Conservation (phyloP, 37 sponge, comb jelly and placozoan species). For the Aplysina aerophoba region DNA sequence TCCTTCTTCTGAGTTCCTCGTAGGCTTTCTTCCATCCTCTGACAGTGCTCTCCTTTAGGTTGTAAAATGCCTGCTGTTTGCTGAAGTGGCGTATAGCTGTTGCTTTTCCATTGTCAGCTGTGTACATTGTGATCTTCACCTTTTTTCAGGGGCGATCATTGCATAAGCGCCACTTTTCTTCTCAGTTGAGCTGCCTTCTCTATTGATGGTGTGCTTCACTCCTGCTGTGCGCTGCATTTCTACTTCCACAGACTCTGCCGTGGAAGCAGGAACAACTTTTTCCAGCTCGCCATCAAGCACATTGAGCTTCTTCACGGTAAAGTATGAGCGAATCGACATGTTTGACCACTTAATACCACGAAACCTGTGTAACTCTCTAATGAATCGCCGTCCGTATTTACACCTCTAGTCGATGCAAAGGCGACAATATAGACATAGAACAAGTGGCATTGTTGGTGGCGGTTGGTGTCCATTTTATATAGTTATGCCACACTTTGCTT, state of each 20-base stretch:
- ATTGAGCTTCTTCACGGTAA: not conserved
- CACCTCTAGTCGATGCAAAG: too few species aligned
- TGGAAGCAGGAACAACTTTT: slow-evolving; percentile 6
- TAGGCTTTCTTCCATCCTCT: slow-evolving; percentile 10
- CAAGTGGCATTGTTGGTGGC: too few species aligned
- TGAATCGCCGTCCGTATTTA: too few species aligned
- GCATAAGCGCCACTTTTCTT: slow-evolving; percentile 6
- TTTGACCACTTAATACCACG: too few species aligned
- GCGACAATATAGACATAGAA: too few species aligned
- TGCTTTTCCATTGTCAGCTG: not conserved
- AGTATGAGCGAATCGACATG: not conserved
- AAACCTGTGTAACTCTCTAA: too few species aligned
- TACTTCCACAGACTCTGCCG: not conserved
- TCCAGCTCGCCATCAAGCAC: not conserved
- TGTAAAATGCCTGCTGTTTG: not conserved
- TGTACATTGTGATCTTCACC: slow-evolving; percentile 5
- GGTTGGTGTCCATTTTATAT: too few species aligned
- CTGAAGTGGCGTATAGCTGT: not conserved
- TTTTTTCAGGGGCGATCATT: not conserved
- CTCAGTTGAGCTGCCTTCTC: too few species aligned
- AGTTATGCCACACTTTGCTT: too few species aligned
- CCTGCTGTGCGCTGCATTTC: not conserved
- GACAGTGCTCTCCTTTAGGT: slow-evolving; percentile 6
- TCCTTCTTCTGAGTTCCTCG: too few species aligned
- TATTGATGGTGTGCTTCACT: too few species aligned